Evolutionary conservation across 2,113 vertebrate genomes (phyloP), one percentile per base, ranked within the genome.

Genomic region (Cochlearius cochlearius): DNA sequence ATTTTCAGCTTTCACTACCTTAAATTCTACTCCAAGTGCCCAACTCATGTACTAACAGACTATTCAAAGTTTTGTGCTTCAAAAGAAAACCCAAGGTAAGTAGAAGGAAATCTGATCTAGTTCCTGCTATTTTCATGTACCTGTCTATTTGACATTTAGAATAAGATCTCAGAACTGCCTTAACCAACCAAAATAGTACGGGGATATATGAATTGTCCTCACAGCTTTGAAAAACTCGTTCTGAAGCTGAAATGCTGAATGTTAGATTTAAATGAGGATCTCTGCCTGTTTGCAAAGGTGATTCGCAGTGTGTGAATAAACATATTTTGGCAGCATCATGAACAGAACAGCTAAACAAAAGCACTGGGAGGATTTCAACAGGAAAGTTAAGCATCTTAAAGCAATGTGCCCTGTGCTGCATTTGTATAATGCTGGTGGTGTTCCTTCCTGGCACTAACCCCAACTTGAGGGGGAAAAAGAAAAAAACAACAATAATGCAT

Each of bases 271-370:
- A 71, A 68, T 49, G 1, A 75, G 56, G 86, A 88, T 96, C 85
- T 92, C 75, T 90, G 63, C 47, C 72, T 77, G 63, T 83, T 96
- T 95, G 69, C 58, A 87, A 87, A 95, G 86, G 84, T 85, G 91
- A 92, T 60, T 81, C 19, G 11, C 77, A 60, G 72, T 25, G 5
- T 78, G 80, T 67, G 81, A 91, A 94, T 75, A 89, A 92, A 91
- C 39, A 56, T 21, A 53, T 78, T 94, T 84, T 72, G 84, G 66
- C 89, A 94, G 41, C 23, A 26, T 68, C 80, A 60, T 32, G 66
- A 81, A 43, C 38, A 55, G 67, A 88, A 36, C 12, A 87, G 80
- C 73, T 49, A 72, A 87, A 87, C 60, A 75, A 92, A 92, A 72
- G 83, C 84, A 39, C 18, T 14, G 22, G 43, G 41, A 85, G 27